Conservation (phyloP, 2,797 vertebrate species). For the Agapornis canus region DNA sequence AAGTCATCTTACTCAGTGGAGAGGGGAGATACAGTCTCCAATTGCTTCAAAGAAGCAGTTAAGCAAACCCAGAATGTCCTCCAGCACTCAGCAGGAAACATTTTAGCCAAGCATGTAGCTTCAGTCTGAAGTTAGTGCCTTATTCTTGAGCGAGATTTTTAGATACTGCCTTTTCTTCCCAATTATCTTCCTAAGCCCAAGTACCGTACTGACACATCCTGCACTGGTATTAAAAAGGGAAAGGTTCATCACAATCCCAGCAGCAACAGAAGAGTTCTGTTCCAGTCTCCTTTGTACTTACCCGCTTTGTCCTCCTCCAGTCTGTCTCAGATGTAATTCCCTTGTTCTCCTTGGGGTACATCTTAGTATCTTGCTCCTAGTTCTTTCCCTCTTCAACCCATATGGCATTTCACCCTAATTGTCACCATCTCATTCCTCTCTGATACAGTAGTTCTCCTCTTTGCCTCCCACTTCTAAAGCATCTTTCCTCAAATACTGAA, state of each 20-base stretch:
- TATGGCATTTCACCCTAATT: not conserved
- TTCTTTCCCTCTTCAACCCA: not conserved
- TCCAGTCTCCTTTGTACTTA: not conserved
- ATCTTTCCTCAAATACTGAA: not conserved
- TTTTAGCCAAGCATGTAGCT: not conserved
- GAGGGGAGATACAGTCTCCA: not conserved
- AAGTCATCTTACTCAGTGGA: not conserved
- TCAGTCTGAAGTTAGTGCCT: not conserved
- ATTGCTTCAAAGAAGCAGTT: not conserved
- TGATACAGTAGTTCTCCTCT: not conserved
- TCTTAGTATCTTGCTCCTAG: not conserved
- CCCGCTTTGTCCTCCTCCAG: not conserved
- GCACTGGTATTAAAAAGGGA: not conserved
- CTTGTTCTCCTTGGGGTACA: not conserved
- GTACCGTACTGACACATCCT: not conserved
- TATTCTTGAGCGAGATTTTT: not conserved
- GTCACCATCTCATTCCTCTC: not conserved
- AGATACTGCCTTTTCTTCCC: not conserved
- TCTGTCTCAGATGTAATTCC: not conserved
- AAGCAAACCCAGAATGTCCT: not conserved
- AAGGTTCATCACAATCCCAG: not conserved
- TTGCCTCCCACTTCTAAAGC: not conserved
- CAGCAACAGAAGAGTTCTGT: not conserved
- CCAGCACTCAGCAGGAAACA: not conserved
- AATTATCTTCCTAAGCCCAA: not conserved